These are phyloP conservation scores for Chiroxiphia lanceolata DNA, from an alignment of 2,797 vertebrate genomes.

Conservation along the genomic window DNA sequence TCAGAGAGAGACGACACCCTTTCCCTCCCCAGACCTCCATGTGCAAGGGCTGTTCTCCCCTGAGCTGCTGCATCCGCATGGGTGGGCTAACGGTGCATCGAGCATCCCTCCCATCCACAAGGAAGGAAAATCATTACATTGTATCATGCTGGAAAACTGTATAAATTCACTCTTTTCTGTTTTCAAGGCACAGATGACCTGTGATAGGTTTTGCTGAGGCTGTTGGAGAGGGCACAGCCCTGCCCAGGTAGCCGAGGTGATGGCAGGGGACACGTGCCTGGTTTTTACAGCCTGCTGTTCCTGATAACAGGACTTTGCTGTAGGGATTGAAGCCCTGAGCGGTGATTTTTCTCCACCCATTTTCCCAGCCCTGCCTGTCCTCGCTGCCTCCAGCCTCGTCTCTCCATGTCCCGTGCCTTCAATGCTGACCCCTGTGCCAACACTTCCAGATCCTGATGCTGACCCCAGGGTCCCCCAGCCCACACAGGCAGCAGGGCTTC, in stretches of 20 bases:
- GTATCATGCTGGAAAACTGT: background rate
- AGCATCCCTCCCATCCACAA: background rate
- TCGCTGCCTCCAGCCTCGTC: background rate
- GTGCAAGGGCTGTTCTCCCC: background rate
- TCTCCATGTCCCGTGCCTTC: fast-evolving
- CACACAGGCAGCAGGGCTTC: background rate
- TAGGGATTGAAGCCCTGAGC: background rate
- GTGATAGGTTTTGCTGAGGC: background rate
- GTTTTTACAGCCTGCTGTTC: conserved; percentile 3
- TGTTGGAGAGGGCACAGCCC: background rate
- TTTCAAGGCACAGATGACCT: background rate
- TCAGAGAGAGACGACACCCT: background rate
- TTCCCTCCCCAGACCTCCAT: background rate
- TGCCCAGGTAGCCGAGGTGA: background rate
- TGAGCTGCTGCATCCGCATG: fast-evolving
- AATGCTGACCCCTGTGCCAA: background rate
- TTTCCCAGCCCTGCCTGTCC: background rate
- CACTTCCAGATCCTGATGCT: background rate
- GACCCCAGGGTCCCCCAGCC: background rate
- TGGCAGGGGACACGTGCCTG: background rate
- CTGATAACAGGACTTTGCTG: background rate
- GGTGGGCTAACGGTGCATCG: fast-evolving
- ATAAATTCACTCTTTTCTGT: background rate
- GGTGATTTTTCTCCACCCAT: background rate
- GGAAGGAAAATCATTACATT: background rate